Conservation (phyloP, 2,113 vertebrate genomes). For the Hoplias malabaricus region DNA sequence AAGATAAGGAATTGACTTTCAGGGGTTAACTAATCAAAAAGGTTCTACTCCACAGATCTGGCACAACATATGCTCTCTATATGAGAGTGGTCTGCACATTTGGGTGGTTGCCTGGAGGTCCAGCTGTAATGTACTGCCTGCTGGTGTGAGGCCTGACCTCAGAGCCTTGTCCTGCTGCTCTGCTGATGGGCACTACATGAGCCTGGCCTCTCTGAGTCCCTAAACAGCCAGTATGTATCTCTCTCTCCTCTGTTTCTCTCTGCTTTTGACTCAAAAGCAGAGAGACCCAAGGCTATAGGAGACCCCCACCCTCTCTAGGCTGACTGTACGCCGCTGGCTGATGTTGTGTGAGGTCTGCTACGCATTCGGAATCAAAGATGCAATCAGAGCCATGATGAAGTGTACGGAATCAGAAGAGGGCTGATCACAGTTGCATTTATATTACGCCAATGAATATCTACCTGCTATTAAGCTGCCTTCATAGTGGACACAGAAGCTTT, state of each 20-base stretch:
- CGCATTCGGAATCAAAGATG: conserved; percentile 10
- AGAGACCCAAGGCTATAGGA: not conserved
- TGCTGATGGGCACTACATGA: conserved; percentile 16
- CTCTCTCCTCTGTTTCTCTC: not conserved
- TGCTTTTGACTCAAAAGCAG: not conserved
- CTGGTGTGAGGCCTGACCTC: not conserved
- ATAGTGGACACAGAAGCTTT: not conserved
- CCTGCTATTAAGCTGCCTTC: not conserved
- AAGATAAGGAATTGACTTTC: no score
- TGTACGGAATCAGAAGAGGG: not conserved
- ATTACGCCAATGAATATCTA: not conserved
- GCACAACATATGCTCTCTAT: not conserved
- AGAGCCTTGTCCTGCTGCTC: not conserved
- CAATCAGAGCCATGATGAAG: conserved; percentile 9
- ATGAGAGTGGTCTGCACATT: not conserved
- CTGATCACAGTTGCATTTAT: not conserved
- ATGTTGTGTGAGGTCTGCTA: not conserved
- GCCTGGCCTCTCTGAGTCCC: not conserved
- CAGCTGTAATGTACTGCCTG: not conserved
- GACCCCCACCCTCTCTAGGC: not conserved
- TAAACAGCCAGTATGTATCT: not conserved
- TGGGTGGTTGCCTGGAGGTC: not conserved
- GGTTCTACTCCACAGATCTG: not conserved
- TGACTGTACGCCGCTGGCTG: not conserved
- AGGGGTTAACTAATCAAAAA: no score